Conservation (phyloP, 1,140 invertebrate genomes). For the Aporrectodea caliginosa region DNA sequence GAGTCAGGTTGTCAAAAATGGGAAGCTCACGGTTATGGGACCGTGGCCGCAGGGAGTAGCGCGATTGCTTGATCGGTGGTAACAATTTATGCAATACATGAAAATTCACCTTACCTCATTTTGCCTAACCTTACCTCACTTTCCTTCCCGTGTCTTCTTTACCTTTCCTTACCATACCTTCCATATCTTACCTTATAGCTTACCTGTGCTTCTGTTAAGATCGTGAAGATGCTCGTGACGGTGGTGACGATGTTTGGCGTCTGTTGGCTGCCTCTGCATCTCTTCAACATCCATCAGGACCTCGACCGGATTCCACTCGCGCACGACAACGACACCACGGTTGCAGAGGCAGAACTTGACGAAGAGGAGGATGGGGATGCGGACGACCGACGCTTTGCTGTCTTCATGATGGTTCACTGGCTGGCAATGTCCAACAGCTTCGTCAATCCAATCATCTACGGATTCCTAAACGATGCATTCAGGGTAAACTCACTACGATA, state of each 20-base stretch:
- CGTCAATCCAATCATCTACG: conserved; percentile 83
- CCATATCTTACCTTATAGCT: too few species aligned
- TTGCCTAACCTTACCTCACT: too few species aligned
- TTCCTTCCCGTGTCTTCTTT: too few species aligned
- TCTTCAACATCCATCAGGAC: conserved; percentile 49
- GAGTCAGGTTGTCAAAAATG: too few species aligned
- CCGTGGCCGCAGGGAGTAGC: too few species aligned
- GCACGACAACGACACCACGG: too few species aligned
- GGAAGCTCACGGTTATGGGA: too few species aligned
- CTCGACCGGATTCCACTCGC: background rate
- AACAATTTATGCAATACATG: too few species aligned
- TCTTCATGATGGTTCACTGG: conserved; percentile 53
- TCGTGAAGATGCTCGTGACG: conserved; percentile 84
- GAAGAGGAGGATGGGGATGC: background rate
- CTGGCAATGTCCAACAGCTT: conserved; percentile 70
- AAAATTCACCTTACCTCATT: too few species aligned
- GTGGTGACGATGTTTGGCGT: conserved; percentile 88
- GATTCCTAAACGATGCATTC: conserved; percentile 81
- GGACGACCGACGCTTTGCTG: background rate
- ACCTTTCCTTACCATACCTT: too few species aligned
- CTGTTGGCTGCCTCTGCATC: conserved; percentile 86
- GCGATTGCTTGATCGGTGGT: too few species aligned
- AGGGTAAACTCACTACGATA: conserved; percentile 48
- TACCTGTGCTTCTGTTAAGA: background rate
- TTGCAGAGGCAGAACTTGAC: background rate